Base-by-base conservation (phyloP, 2,888 invertebrate species). In the Parasteatoda lunata region DNA sequence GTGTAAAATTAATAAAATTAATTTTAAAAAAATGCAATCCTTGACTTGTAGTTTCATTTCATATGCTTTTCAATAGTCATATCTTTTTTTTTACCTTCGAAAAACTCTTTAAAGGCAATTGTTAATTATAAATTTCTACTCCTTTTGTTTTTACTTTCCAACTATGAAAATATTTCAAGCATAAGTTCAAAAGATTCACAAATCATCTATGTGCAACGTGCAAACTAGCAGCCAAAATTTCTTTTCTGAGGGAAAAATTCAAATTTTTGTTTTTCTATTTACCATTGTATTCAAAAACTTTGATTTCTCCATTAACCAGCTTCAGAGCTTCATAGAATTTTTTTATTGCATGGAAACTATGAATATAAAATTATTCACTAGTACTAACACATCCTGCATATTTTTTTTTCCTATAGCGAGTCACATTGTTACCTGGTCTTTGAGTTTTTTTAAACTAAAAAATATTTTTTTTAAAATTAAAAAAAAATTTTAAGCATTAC, bases 131-230 rank as follows among this genome's bases (percentile, higher is more conserved):
- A 30, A 30, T 30, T 30, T 30, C 30, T 1, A 30, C 30, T 30
- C n/a, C n/a, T n/a, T n/a, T n/a, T n/a, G n/a, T n/a, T n/a, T n/a
- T 30, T 0, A 30, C 30, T 30, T 30, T 30, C 8, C n/a, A 59
- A 59, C n/a, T 51, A 51, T 48, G 49, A 72, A 49, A 84, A 77
- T 84, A 77, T 76, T 85, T 85, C 85, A 80, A 85, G 76, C 80
- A 76, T 45, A 71, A 51, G 49, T 51, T 51, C n/a, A 79, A 48
- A 52, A 52, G 66, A 80, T 80, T 80, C 80, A 85, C 76, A 85
- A 85, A 85, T 85, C 77, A 83, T 76, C 85, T 85, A 85, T 85
- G 85, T 85, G 85, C 85, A 77, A 80, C 76, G 85, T 85, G 85
- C 85, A 85, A 70, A 85, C 85, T 85, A 85, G 85, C 85, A 85